A percentile compares a stretch with the other conserved stretches of the same genome.
phyloP scores from a whole-genome alignment of 2,797 vertebrate species.

The Etheostoma perlongum region DNA sequence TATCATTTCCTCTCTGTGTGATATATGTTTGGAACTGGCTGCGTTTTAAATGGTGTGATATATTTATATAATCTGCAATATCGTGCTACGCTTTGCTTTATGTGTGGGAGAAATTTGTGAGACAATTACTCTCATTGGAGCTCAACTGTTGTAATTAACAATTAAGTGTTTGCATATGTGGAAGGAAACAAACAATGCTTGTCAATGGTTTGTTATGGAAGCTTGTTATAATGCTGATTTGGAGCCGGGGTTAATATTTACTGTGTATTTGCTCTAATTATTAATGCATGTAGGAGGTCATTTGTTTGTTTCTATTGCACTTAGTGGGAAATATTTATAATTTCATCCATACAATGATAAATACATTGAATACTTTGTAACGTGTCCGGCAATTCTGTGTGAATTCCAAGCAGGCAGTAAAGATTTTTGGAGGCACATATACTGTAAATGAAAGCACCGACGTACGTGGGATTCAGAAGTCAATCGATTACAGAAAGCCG shows the following conservation, averaged over 20 bases:
- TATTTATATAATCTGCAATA: background rate
- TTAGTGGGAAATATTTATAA: background rate
- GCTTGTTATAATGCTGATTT: slow-evolving; percentile 51
- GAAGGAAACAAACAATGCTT: slow-evolving; percentile 50
- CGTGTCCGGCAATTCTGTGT: background rate
- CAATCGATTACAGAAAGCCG: slow-evolving; percentile 66
- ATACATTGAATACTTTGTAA: background rate
- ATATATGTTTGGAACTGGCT: background rate
- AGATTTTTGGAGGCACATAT: slow-evolving; percentile 28
- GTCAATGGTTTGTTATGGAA: slow-evolving; percentile 32
- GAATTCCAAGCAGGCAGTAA: slow-evolving; percentile 27
- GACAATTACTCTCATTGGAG: slow-evolving; percentile 34
- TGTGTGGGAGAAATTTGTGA: slow-evolving; percentile 28
- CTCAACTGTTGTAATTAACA: slow-evolving; percentile 54
- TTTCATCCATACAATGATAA: background rate
- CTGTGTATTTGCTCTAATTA: slow-evolving; percentile 31
- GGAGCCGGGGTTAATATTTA: slow-evolving; percentile 46
- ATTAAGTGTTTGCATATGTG: slow-evolving; percentile 38
- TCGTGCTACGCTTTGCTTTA: slow-evolving; percentile 1
- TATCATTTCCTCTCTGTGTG: slow-evolving; percentile 4
- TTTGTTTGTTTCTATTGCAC: background rate
- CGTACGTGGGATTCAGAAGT: slow-evolving; percentile 52
- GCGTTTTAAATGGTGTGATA: slow-evolving; percentile 17
- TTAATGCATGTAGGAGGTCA: slow-evolving; percentile 24
- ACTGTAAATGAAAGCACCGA: slow-evolving; percentile 52